Evolutionary conservation across 2,113 vertebrate genomes (phyloP).

Genomic region (Pelecanoides urinatrix): DNA sequence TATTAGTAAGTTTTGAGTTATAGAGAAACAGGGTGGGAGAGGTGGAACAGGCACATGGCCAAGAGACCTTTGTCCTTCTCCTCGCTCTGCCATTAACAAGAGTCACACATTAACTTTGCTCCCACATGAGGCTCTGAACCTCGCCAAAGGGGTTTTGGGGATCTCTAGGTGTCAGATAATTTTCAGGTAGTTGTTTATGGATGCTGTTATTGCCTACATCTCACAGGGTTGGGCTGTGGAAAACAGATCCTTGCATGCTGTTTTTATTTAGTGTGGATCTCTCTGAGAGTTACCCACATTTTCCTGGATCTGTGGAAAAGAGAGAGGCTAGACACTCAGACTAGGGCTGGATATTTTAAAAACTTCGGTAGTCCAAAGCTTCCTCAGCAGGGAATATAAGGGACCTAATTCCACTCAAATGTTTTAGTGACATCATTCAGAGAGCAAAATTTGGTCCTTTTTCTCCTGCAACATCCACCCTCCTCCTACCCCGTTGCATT

Average conservation of each 20-base stretch:
- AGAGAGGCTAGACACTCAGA: neutral
- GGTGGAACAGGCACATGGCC: neutral
- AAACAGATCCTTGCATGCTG: neutral
- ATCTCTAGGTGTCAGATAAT: neutral
- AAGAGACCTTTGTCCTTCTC: conserved; percentile 41
- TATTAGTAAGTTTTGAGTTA: conserved; percentile 24
- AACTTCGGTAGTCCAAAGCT: neutral
- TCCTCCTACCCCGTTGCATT: neutral
- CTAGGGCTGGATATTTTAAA: neutral
- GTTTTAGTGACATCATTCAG: neutral
- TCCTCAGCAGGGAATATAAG: neutral
- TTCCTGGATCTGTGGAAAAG: neutral
- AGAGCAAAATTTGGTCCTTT: neutral
- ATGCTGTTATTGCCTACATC: neutral
- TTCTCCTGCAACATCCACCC: neutral
- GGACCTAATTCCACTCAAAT: neutral
- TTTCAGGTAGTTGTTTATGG: neutral
- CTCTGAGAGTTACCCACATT: neutral
- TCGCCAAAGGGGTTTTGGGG: neutral
- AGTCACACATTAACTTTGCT: conserved; percentile 55
- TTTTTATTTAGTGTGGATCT: neutral
- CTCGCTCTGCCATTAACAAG: neutral
- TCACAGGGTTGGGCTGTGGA: neutral
- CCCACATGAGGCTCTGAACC: neutral
- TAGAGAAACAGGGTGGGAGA: neutral